Conservation (phyloP, 2,797 vertebrate genomes). For the Cetoscarus ocellatus region DNA sequence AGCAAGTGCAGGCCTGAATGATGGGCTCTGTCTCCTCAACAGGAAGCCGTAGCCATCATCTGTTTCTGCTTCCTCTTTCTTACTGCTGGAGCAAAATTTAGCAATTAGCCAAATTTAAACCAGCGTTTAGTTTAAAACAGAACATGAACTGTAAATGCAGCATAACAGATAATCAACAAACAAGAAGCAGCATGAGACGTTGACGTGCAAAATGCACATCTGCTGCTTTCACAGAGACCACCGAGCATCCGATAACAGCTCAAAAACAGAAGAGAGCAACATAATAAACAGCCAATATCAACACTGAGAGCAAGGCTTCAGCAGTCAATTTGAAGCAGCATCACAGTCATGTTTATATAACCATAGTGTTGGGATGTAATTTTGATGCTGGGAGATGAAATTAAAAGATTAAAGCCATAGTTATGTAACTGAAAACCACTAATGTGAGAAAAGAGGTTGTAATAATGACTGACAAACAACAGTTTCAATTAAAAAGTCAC, state of each 20-base stretch:
- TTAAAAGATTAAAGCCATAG: no score
- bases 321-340: not conserved
- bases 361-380: no score
- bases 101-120: conserved; percentile 2
- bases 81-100: not conserved
- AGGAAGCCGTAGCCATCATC: not conserved
- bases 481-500: no score
- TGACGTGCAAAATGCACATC: conserved; percentile 32
- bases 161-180: conserved; percentile 11
- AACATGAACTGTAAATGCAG: not conserved
- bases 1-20: not conserved
- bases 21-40: not conserved
- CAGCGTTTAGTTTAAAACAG: conserved; percentile 15
- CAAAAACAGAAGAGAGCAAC: not conserved
- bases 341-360: no score
- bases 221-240: not conserved
- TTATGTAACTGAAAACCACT: no score
- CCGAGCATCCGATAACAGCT: not conserved
- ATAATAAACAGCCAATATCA: not conserved
- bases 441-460: no score
- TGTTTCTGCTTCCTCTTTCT: conserved; percentile 25
- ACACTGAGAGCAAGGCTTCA: not conserved
- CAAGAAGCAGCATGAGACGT: conserved; percentile 12
- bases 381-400: no score
- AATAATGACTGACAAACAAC: no score